These are phyloP conservation scores for Stenodera caucasica DNA, from an alignment of 2,888 invertebrate species.

Conservation along the genomic window DNA sequence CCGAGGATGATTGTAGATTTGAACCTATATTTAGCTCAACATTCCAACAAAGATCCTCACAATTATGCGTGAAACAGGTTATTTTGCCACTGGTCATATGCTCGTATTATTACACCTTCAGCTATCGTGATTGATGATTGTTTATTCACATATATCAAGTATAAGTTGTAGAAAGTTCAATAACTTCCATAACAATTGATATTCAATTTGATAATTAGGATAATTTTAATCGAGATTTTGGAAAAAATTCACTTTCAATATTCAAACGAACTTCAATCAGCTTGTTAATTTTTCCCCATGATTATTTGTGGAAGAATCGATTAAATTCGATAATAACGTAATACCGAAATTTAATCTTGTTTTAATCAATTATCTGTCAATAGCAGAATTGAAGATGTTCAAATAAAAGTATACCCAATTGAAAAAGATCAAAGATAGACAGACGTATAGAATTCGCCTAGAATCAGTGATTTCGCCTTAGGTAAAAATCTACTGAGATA, in stretches of 20 bases:
- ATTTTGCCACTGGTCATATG: slow-evolving; percentile 31
- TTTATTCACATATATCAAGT: slow-evolving; percentile 24
- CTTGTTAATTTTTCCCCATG: too few species aligned
- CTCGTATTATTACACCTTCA: slow-evolving; percentile 32
- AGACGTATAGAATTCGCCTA: too few species aligned
- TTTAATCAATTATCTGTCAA: slow-evolving; percentile 51
- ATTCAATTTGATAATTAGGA: too few species aligned
- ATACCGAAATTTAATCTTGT: slow-evolving; percentile 35
- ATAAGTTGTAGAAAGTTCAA: too few species aligned
- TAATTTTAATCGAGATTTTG: not conserved
- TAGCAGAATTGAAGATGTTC: slow-evolving; percentile 34
- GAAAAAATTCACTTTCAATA: too few species aligned
- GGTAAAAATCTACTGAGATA: slow-evolving; percentile 40
- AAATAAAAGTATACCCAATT: slow-evolving; percentile 17
- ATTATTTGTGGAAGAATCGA: too few species aligned
- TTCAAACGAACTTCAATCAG: too few species aligned
- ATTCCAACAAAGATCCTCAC: slow-evolving; percentile 29
- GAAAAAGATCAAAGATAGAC: slow-evolving; percentile 44
- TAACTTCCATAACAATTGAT: slow-evolving; percentile 21
- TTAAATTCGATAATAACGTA: not conserved
- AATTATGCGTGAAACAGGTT: slow-evolving; percentile 32
- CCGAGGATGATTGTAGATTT: slow-evolving; percentile 21
- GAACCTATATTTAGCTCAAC: slow-evolving; percentile 3
- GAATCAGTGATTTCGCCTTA: slow-evolving; percentile 40
- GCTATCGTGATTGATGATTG: slow-evolving; percentile 30